Percentiles rank a stretch among this genome's conserved stretches.
Evolutionary conservation across 1,140 invertebrate genomes (phyloP).

Genomic region (Pollicipes pollicipes): DNA sequence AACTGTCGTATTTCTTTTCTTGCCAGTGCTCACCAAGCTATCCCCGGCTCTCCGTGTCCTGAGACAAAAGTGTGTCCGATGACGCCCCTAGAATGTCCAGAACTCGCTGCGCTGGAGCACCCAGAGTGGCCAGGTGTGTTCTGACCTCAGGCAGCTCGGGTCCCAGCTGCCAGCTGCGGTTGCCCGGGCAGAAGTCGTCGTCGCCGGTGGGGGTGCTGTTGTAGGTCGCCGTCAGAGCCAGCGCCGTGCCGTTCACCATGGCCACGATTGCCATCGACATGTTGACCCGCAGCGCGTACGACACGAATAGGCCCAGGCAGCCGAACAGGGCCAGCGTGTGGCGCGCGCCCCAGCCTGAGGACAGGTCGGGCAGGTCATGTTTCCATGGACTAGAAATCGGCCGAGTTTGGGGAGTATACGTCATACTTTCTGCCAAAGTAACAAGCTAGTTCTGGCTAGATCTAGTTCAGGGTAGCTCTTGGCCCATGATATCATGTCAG

Average conservation of each 20-base stretch:
- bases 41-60: too few species aligned
- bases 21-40: too few species aligned
- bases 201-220: background rate
- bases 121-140: too few species aligned
- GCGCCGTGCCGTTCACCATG: slow-evolving; percentile 49
- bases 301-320: slow-evolving; percentile 61
- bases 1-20: too few species aligned
- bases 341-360: slow-evolving; percentile 24
- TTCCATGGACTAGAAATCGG: too few species aligned
- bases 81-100: background rate
- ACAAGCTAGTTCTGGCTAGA: too few species aligned
- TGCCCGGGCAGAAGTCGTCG: background rate
- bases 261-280: slow-evolving; percentile 83
- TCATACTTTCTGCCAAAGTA: too few species aligned
- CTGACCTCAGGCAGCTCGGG: background rate
- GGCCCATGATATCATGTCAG: too few species aligned
- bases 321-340: slow-evolving; percentile 53
- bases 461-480: too few species aligned
- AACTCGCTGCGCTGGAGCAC: too few species aligned
- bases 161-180: background rate
- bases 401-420: too few species aligned
- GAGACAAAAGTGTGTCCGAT: too few species aligned
- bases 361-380: background rate
- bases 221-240: background rate
- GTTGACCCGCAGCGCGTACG: slow-evolving; percentile 82